Evolutionary conservation across 2,888 invertebrate species (phyloP).

Genomic region (Drosophila bunnanda): DNA sequence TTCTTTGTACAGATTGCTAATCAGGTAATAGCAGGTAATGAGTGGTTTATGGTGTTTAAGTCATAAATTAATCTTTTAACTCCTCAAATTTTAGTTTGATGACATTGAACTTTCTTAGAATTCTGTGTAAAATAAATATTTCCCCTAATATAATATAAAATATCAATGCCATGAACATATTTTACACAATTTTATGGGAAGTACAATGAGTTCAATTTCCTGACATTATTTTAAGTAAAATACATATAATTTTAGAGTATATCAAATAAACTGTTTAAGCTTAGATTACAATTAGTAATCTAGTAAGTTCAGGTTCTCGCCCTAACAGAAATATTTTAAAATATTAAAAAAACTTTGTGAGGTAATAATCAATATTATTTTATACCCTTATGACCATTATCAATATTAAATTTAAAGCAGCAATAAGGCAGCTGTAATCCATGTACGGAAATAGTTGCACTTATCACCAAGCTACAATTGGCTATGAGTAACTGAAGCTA

Average conservation of each 20-base stretch:
- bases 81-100: not conserved
- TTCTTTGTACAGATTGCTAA: not conserved
- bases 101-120: not conserved
- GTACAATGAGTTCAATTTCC: not conserved
- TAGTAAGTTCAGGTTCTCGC: not conserved
- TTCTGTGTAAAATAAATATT: no score
- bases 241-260: not conserved
- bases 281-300: not conserved
- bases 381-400: constrained; percentile 3
- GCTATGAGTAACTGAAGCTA: not conserved
- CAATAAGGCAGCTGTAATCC: not conserved
- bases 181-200: not conserved
- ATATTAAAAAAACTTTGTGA: not conserved
- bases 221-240: not conserved
- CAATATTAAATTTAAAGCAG: constrained; percentile 13
- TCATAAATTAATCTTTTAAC: not conserved
- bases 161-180: not conserved
- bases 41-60: not conserved
- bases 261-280: not conserved
- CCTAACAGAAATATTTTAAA: not conserved
- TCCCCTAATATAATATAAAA: not conserved
- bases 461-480: not conserved
- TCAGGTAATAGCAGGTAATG: not conserved
- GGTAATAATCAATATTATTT: not conserved
- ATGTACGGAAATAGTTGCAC: not conserved